phyloP scores from a whole-genome alignment of 1,140 invertebrate species.

The Eupristina koningsbergeri region DNA sequence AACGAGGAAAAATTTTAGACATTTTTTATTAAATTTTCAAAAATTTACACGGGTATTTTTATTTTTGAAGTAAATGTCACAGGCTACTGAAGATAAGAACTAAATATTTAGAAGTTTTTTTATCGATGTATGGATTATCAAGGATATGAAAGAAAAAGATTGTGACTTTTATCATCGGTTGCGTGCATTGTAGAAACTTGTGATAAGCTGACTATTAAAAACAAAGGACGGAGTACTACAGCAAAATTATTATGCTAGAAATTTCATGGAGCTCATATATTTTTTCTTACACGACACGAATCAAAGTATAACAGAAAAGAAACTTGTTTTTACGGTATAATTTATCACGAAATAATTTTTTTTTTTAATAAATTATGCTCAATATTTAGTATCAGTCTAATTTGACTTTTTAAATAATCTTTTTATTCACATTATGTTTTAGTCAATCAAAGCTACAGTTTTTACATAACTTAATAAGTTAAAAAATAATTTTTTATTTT shows the following conservation, averaged over 20 bases:
- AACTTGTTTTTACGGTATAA: constrained; percentile 15
- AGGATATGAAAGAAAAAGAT: constrained; percentile 19
- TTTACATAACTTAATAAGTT: too few relatives aligned
- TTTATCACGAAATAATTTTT: constrained; percentile 23
- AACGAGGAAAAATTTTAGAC: too few relatives aligned
- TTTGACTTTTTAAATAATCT: constrained; percentile 1
- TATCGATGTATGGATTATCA: constrained; percentile 31
- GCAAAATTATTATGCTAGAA: constrained; percentile 40
- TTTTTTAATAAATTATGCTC: constrained; percentile 29
- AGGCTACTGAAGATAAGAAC: neutral
- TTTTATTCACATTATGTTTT: neutral
- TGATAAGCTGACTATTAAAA: constrained; percentile 52
- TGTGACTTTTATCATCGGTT: constrained; percentile 18
- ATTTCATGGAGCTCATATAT: constrained; percentile 24
- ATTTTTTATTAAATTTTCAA: too few relatives aligned
- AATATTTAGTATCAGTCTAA: constrained; percentile 14
- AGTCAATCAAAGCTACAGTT: neutral
- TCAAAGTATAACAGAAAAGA: neutral
- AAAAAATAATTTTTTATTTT: neutral
- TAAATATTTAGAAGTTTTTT: constrained; percentile 30
- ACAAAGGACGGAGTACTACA: neutral
- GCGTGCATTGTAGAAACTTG: constrained; percentile 43
- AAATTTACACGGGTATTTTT: neutral
- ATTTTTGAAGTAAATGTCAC: constrained; percentile 15
- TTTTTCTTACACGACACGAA: constrained; percentile 24